These are phyloP conservation scores for Sminthurinus signatus DNA, from an alignment of 1,140 invertebrate genomes.

Conservation along the genomic window DNA sequence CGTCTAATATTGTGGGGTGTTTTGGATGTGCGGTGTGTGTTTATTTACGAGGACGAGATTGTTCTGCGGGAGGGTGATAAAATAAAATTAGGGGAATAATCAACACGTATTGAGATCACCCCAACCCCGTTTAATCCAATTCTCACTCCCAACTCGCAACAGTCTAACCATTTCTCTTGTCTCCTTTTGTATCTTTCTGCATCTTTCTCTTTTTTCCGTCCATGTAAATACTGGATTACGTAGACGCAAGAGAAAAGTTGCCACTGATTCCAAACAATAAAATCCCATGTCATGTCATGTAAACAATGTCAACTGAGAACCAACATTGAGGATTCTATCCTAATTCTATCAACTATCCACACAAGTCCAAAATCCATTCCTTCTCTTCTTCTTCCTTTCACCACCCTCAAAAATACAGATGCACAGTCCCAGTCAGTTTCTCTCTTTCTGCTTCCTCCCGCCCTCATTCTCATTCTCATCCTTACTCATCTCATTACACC, in stretches of 20 bases:
- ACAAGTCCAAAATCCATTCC: not conserved
- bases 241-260: too few species aligned
- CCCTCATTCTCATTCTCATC: not conserved
- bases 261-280: too few species aligned
- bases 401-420: not conserved
- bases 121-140: conserved; percentile 38
- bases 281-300: too few species aligned
- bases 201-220: too few species aligned
- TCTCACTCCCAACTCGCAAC: too few species aligned
- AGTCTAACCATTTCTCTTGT: too few species aligned
- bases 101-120: conserved; percentile 38
- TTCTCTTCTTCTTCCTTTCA: not conserved
- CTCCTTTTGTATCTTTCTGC: too few species aligned
- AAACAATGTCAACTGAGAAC: too few species aligned
- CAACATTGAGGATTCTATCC: too few species aligned
- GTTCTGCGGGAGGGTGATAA: conserved; percentile 1
- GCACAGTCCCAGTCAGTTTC: not conserved
- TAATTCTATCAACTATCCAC: not conserved
- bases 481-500: too few species aligned
- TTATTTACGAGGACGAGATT: too few species aligned
- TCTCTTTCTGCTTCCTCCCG: not conserved
- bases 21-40: not conserved
- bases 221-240: too few species aligned
- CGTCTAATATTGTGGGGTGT: not conserved
- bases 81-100: conserved; percentile 40